Evolutionary conservation across 1,140 invertebrate species (phyloP), one percentile per base, ranked within the genome.

Genomic region (Ceratosolen fusciceps): DNA sequence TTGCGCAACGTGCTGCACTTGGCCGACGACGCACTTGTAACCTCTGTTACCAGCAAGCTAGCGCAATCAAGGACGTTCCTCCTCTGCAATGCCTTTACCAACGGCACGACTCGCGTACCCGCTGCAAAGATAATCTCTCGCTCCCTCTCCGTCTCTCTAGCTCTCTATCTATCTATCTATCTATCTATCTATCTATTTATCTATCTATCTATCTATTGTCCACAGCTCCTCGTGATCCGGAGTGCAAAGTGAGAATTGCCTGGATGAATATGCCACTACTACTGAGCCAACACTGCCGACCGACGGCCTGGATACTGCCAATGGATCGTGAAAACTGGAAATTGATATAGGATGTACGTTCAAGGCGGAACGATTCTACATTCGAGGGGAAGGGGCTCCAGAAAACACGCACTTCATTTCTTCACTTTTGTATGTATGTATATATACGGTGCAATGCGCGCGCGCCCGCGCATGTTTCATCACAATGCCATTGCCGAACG

Each of bases 131-230:
- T 26, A 19, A 26, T 31, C 26, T n/a, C 60, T 9, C 54, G n/a
- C 9, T 21, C n/a, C 5, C n/a, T 8, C 9, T 21, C 9, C 9
- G 14, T 21, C n/a, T 56, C 54, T 56, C 9, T 12, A 5, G 9
- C 60, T 62, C 60, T 62, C 60, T 62, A n/a, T 62, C 60, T 62
- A n/a, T n/a, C 60, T 62, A n/a, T 62, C 60, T 49, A 39, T 52
- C 56, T 43, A 7, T 47, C 43, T 47, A 24, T 56, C 2, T 19
- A n/a, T n/a, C n/a, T n/a, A n/a, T n/a, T n/a, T n/a, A n/a, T n/a
- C n/a, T n/a, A n/a, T n/a, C n/a, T n/a, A n/a, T n/a, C 52, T 54
- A 58, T 24, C 2, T 26, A 26, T 58, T 10, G n/a, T 1, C 26
- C 52, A 26, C n/a, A 10, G 24, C 4, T 26, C 10, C 24, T 29